Conservation (phyloP, 2,888 invertebrate species). For the Nemoura dubitans region DNA sequence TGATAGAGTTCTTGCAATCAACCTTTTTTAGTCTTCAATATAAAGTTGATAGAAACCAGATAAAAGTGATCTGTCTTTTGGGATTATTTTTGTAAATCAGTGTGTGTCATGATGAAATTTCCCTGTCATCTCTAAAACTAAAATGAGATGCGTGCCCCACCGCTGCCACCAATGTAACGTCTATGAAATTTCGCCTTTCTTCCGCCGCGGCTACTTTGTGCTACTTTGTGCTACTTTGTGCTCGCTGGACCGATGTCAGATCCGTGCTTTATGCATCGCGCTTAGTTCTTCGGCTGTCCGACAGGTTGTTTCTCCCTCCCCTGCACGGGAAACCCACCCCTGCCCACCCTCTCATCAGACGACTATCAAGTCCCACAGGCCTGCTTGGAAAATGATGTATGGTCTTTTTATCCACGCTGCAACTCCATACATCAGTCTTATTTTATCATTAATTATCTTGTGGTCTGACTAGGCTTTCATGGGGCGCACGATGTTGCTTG, state of each 20-base stretch:
- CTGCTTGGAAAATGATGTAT: slow-evolving; percentile 20
- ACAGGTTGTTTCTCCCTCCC: slow-evolving; percentile 19
- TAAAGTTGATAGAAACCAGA: neutral
- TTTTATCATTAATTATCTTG: slow-evolving; percentile 31
- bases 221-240: neutral
- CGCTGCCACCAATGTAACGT: neutral
- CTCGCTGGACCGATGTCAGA: neutral
- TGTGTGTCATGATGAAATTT: neutral
- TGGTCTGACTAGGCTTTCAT: neutral
- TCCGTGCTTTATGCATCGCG: neutral
- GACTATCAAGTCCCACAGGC: slow-evolving; percentile 17
- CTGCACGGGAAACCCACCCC: neutral
- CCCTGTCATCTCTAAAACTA: neutral
- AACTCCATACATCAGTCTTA: slow-evolving; percentile 26
- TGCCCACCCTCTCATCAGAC: slow-evolving; percentile 14
- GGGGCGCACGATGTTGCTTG: neutral
- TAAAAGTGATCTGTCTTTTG: neutral
- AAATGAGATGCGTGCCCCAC: neutral
- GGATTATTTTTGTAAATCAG: neutral
- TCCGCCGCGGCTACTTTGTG: no score
- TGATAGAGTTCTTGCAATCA: neutral
- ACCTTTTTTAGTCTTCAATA: neutral
- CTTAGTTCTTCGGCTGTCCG: neutral
- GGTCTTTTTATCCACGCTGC: slow-evolving; percentile 16
- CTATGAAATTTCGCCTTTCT: no score